Percentiles rank a stretch among this genome's conserved stretches.
Evolutionary conservation across 2,888 invertebrate genomes (phyloP).

Genomic region (Cryptophagus acutangulus): DNA sequence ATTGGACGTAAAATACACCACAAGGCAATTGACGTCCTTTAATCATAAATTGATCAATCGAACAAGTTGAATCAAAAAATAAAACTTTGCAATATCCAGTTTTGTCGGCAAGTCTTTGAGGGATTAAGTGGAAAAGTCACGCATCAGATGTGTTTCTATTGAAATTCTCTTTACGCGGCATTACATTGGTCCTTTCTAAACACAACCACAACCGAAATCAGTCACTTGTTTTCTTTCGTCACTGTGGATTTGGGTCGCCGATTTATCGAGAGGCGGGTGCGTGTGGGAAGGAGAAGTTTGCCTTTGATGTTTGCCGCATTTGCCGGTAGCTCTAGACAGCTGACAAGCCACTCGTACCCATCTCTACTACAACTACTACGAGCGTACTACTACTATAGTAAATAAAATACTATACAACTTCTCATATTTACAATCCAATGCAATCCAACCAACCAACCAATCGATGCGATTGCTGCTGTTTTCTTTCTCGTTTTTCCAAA

Average conservation of each 20-base stretch:
- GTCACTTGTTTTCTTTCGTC: conserved; percentile 32
- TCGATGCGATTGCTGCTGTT: too few relatives aligned
- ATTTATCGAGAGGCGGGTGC: conserved; percentile 36
- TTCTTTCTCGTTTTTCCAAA: too few relatives aligned
- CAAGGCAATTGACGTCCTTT: conserved; percentile 39
- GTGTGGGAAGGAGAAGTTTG: conserved; percentile 35
- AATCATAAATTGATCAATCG: conserved; percentile 40
- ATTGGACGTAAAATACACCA: conserved; percentile 21
- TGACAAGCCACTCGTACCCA: conserved; percentile 21
- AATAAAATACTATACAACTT: too few relatives aligned
- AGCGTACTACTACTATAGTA: neutral
- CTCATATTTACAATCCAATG: too few relatives aligned
- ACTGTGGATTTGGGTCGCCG: conserved; percentile 35
- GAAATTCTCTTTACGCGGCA: conserved; percentile 27
- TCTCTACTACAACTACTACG: conserved; percentile 13
- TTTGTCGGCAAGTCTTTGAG: conserved; percentile 33
- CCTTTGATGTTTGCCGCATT: conserved; percentile 41
- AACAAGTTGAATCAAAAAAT: conserved; percentile 33
- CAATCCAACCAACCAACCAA: too few relatives aligned
- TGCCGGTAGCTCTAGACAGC: conserved; percentile 26
- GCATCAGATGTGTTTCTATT: conserved; percentile 36
- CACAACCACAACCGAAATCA: conserved; percentile 26
- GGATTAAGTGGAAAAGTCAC: conserved; percentile 43
- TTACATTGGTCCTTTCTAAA: conserved; percentile 24
- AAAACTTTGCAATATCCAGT: conserved; percentile 37